These are phyloP conservation scores for Neogobius melanostomus DNA, from an alignment of 2,113 vertebrate species.

Conservation along the genomic window DNA sequence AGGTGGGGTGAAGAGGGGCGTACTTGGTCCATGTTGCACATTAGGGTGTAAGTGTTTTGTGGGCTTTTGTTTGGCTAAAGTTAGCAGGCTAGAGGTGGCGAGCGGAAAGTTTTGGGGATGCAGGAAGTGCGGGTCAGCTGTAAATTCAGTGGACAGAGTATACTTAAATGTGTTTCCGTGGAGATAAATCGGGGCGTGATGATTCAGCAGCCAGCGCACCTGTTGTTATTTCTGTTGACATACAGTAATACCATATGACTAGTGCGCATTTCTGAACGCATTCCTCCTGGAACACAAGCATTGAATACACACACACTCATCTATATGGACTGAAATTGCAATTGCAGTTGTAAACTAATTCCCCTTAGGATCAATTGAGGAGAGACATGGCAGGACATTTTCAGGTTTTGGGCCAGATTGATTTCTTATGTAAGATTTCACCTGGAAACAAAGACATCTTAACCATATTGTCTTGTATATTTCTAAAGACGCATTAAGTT, in stretches of 20 bases:
- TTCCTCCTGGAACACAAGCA: conserved; percentile 12
- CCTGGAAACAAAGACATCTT: too few relatives aligned
- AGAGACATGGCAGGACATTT: too few relatives aligned
- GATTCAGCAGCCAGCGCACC: conserved; percentile 50
- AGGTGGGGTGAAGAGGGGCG: not conserved
- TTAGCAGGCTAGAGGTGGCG: conserved; percentile 79
- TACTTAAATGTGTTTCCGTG: conserved; percentile 34
- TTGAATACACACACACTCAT: not conserved
- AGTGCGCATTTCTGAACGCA: not conserved
- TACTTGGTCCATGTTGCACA: conserved; percentile 59
- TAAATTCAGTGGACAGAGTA: conserved; percentile 16
- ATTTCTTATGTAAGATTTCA: too few relatives aligned
- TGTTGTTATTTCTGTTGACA: conserved; percentile 51
- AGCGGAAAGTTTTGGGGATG: conserved; percentile 72
- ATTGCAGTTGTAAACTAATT: not conserved
- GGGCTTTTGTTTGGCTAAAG: conserved; percentile 82
- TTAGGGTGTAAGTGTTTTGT: conserved; percentile 74
- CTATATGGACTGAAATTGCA: not conserved
- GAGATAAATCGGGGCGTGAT: conserved; percentile 39
- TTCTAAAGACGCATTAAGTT: too few relatives aligned
- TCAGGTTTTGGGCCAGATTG: too few relatives aligned
- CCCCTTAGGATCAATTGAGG: not conserved
- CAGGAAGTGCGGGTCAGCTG: conserved; percentile 19
- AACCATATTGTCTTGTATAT: too few relatives aligned
- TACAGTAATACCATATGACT: conserved; percentile 26